Evolutionary conservation across 2,888 invertebrate genomes (phyloP), one percentile per base, ranked within the genome.

Genomic region (Cylindroiulus punctatus): DNA sequence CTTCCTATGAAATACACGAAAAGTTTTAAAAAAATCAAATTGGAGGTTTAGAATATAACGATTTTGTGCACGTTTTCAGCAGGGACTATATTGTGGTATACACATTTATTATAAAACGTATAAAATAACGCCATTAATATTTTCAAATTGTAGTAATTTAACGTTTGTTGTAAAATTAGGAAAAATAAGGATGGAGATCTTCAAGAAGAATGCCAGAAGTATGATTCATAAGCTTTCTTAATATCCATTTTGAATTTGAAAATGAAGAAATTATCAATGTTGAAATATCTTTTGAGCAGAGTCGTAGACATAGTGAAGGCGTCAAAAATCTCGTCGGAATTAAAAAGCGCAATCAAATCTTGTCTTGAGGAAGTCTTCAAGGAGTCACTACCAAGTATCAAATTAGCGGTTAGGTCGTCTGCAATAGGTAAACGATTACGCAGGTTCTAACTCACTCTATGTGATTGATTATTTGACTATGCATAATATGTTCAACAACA

Each of bases 341-440:
- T 76, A 5, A 76, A 76, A 76, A 5, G 30, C 17, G 30, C 30
- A 76, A 76, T 76, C 32, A 30, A 30, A 76, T 4, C 17, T 76
- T 4, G 30, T 30, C 76, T 76, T 12, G 30, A 30, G 10, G 30
- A 76, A 17, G 76, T 76, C 76, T 76, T 76, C 30, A 76, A 76
- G 26, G 76, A 76, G 0, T 30, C 30, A 4, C 30, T 30, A 2
- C 30, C 76, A 76, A 82, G 30, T 32, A 36, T 42, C 19, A 40
- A 81, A 85, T 81, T 85, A 12, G 85, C 85, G 22, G 85, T 85
- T 65, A n/a, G 85, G 30, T 85, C 85, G 42, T 85, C 85, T 8
- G 85, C 81, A 40, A 85, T 85, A 19, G 85, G 85, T 85, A 40
- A 76, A 14, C 17, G 3, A 47, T 57, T 81, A 85, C n/a, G n/a